Conservation (phyloP, 2,113 vertebrate genomes). For the Spermophilus dauricus region DNA sequence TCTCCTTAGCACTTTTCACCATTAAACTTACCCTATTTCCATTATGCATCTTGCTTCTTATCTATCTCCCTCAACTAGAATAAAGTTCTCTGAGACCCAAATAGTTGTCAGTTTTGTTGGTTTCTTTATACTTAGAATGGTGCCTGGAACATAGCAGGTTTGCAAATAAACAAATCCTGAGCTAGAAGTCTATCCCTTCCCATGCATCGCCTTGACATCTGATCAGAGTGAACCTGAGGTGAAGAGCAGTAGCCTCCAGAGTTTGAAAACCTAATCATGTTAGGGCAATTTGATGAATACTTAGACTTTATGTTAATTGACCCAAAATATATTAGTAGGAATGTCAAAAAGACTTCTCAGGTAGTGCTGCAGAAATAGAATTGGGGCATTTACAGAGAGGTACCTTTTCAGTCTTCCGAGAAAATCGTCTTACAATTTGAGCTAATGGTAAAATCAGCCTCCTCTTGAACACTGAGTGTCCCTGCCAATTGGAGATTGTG, state of each 20-base stretch:
- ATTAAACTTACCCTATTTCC: neutral
- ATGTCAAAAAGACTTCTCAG: neutral
- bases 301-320: neutral
- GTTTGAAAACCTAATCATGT: neutral
- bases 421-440: neutral
- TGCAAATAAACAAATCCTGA: neutral
- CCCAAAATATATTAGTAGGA: neutral
- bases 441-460: neutral
- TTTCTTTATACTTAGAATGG: neutral
- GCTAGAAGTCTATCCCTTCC: neutral
- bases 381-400: neutral
- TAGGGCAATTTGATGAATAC: neutral
- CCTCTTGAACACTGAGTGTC: neutral
- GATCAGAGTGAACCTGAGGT: neutral
- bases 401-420: neutral
- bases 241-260: neutral
- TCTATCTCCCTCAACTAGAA: neutral
- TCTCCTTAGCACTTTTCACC: neutral
- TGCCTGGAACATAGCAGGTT: neutral
- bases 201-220: neutral
- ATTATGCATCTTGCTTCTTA: neutral
- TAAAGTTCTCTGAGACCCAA: constrained; percentile 21
- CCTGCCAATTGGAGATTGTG: neutral
- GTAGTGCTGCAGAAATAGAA: constrained; percentile 8
- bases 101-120: neutral